A percentile compares a stretch with the other conserved stretches of the same genome.
Conservation (phyloP, 64 coral and sea anemone species). For the Platygyra sinensis region DNA sequence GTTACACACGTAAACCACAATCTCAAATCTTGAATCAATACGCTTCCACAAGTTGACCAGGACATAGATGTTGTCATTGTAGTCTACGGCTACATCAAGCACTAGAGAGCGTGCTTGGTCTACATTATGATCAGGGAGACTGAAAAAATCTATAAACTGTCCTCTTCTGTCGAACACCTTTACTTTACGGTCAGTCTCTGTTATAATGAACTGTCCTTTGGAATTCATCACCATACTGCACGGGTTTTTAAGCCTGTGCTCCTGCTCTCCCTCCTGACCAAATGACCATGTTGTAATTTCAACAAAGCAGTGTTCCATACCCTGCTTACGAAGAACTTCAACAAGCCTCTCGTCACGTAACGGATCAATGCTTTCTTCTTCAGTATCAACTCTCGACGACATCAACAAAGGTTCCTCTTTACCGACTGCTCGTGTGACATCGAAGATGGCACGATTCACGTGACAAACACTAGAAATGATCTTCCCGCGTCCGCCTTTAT, state of each 20-base stretch:
- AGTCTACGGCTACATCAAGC: constrained; percentile 9
- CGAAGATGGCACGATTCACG: too few relatives aligned
- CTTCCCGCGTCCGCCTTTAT: too few relatives aligned
- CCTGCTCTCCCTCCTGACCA: too few relatives aligned
- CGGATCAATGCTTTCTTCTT: too few relatives aligned
- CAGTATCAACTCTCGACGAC: too few relatives aligned
- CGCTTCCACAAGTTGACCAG: not conserved
- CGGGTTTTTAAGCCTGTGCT: not conserved
- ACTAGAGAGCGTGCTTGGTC: too few relatives aligned
- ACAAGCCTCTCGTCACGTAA: too few relatives aligned
- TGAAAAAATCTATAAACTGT: not conserved
- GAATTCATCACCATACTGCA: constrained; percentile 9
- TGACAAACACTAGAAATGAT: too few relatives aligned
- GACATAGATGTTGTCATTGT: not conserved
- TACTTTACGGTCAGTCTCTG: not conserved
- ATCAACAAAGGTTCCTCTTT: too few relatives aligned
- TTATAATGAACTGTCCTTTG: too few relatives aligned
- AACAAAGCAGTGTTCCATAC: constrained; percentile 19
- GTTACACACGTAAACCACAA: not conserved
- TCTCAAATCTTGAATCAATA: not conserved
- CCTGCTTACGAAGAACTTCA: too few relatives aligned
- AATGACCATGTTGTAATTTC: constrained; percentile 7
- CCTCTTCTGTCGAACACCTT: constrained; percentile 42
- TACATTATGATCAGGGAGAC: not conserved
- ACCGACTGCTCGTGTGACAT: too few relatives aligned